These are phyloP conservation scores for Drosophila arizonae DNA, from an alignment of 1,140 invertebrate species.

Conservation along the genomic window DNA sequence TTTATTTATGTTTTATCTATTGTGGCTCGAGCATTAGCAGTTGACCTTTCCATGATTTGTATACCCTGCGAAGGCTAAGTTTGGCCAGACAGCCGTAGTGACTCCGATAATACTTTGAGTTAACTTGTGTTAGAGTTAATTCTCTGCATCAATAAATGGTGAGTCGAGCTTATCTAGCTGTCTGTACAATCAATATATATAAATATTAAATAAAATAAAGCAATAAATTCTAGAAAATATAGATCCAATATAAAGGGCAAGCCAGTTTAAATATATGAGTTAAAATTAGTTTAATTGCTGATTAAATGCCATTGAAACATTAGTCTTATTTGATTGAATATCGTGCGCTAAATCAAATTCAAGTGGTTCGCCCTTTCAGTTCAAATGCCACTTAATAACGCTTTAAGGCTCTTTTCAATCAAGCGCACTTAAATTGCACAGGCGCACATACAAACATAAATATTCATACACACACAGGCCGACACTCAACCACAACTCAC, in stretches of 20 bases:
- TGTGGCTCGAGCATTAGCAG: background rate
- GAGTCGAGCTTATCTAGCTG: too few species aligned
- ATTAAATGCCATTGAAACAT: background rate
- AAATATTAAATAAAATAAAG: too few species aligned
- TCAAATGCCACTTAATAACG: slow-evolving; percentile 24
- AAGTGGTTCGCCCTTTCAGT: slow-evolving; percentile 18
- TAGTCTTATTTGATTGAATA: background rate
- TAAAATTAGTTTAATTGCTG: too few species aligned
- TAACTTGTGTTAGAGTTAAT: too few species aligned
- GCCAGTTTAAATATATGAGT: too few species aligned
- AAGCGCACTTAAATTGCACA: slow-evolving; percentile 7
- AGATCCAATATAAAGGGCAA: too few species aligned
- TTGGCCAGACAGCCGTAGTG: too few species aligned
- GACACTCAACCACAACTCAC: background rate
- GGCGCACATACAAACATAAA: background rate
- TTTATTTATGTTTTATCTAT: slow-evolving; percentile 9
- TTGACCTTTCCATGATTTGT: background rate
- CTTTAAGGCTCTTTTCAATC: slow-evolving; percentile 26
- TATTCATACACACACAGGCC: too few species aligned
- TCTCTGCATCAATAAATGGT: too few species aligned
- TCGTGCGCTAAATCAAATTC: slow-evolving; percentile 9
- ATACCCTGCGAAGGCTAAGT: background rate
- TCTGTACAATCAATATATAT: too few species aligned
- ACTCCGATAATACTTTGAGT: too few species aligned
- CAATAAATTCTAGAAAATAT: too few species aligned